Evolutionary conservation across 2,113 vertebrate species (phyloP), one percentile per base, ranked within the genome.

Genomic region (Phocoena sinus): DNA sequence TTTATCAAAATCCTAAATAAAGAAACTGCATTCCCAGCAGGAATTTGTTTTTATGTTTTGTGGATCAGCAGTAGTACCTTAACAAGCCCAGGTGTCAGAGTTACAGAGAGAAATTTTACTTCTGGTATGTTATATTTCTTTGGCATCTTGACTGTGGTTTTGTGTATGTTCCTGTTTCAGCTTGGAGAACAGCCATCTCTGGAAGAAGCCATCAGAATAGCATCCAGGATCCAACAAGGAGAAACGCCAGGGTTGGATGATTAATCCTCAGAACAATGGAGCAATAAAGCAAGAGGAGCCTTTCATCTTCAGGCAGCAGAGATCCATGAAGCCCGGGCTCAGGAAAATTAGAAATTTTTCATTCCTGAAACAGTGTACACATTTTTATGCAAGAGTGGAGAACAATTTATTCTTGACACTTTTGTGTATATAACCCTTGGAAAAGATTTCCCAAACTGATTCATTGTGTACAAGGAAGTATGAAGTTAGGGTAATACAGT

Each of bases 181-280:
- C 99, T 99, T 82, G 99, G 99, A 98, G 99, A 99, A 97, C 99
- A 99, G 97, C 99, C 99, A 81, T 99, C 99, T 47, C 98, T 99
- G 98, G 99, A 99, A 98, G 99, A 99, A 99, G 99, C 99, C 98
- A 99, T 99, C 98, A 99, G 99, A 98, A 99, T 99, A 99, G 99
- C 99, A 90, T 99, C 99, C 84, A 99, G 99, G 98, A 99, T 99
- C 99, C 99, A 99, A 83, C 99, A 99, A 98, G 99, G 99, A 97
- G 99, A 99, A 98, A 99, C 99, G 0, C 99, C 99, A 17, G 99
- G 99, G 81, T 98, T 99, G 97, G 99, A 99, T 96, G 99, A 99
- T 98, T 99, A 99, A 99, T 95, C 96, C 89, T 73, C 67, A 89
- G 79, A 97, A 96, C 96, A 97, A 91, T 73, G 97, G 95, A 98